Percentiles rank a stretch among this genome's conserved stretches.
These are phyloP conservation scores for Diorhabda sublineata DNA, from an alignment of 1,140 invertebrate genomes.

Conservation along the genomic window DNA sequence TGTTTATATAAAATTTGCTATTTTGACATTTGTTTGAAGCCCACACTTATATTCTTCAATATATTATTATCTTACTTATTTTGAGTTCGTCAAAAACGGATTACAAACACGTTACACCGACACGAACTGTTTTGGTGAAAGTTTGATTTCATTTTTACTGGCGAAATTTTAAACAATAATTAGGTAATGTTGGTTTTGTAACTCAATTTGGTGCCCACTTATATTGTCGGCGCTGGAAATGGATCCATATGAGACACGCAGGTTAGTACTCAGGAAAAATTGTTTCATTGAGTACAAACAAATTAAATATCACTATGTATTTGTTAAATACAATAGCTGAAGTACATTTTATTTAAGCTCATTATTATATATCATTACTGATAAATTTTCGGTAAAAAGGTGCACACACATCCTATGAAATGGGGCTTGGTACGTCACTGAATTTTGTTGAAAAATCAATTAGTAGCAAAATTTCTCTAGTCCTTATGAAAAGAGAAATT, in stretches of 20 bases:
- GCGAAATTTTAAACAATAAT: slow-evolving; percentile 3
- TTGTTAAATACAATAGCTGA: too few relatives aligned
- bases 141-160: slow-evolving; percentile 2
- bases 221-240: neutral
- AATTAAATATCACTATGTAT: too few relatives aligned
- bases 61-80: neutral
- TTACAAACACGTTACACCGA: neutral
- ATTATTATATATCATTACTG: too few relatives aligned
- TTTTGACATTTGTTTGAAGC: too few relatives aligned
- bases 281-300: too few relatives aligned
- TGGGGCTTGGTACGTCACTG: too few relatives aligned
- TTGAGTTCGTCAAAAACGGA: neutral
- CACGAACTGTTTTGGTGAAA: neutral
- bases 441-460: neutral
- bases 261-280: neutral
- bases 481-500: neutral
- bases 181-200: neutral
- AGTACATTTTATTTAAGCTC: too few relatives aligned
- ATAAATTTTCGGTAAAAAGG: too few relatives aligned
- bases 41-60: too few relatives aligned
- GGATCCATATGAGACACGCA: neutral
- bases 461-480: neutral
- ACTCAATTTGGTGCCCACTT: neutral
- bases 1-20: too few relatives aligned
- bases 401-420: too few relatives aligned